These are phyloP conservation scores for Leucoraja erinaceus DNA, from an alignment of 2,113 vertebrate species.

Conservation along the genomic window DNA sequence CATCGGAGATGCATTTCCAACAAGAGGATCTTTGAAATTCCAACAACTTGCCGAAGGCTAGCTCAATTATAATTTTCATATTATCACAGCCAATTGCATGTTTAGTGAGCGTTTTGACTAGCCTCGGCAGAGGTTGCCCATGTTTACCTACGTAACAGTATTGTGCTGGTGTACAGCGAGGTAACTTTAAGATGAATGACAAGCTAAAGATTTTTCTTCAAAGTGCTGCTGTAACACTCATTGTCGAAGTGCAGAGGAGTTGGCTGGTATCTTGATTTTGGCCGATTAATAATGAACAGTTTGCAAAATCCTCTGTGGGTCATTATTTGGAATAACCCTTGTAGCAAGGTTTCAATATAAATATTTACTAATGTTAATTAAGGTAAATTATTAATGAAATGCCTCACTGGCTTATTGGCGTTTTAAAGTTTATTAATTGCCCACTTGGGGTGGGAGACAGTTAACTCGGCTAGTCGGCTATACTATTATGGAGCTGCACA, in stretches of 20 bases:
- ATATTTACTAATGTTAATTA: slow-evolving; percentile 22
- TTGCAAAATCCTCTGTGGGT: neutral
- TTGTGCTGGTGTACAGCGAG: neutral
- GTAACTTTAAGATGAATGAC: neutral
- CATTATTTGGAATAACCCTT: neutral
- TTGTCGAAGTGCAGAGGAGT: neutral
- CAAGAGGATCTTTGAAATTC: too few relatives aligned
- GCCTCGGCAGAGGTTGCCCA: neutral
- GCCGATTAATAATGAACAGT: neutral
- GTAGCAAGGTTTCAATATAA: neutral
- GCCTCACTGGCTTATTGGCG: neutral
- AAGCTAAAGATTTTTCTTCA: neutral
- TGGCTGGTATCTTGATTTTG: neutral
- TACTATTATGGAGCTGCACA: neutral
- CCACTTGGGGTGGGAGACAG: neutral
- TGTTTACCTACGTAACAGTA: neutral
- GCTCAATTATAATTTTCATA: neutral
- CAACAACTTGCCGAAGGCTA: neutral
- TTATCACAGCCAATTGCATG: neutral
- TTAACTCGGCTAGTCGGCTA: neutral
- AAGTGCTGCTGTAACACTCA: neutral
- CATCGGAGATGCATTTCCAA: too few relatives aligned
- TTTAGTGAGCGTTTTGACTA: neutral
- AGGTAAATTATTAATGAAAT: slow-evolving; percentile 14
- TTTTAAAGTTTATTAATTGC: neutral